Percentiles rank a stretch among this genome's conserved stretches.
Evolutionary conservation across 2,797 vertebrate genomes (phyloP).

Genomic region (Eptatretus atami): DNA sequence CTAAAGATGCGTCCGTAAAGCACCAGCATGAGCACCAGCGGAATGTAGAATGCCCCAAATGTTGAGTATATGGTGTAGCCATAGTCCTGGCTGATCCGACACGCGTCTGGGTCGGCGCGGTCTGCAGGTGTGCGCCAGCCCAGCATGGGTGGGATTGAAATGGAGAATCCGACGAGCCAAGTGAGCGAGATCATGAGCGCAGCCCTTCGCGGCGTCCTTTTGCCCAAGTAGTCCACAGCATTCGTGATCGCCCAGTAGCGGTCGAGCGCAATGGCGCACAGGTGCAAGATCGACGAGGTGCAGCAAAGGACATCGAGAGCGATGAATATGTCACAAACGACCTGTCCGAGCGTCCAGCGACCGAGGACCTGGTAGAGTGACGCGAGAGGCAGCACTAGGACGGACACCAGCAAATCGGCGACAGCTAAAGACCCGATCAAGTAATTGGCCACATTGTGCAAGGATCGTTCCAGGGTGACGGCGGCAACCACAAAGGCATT

Average conservation of each 20-base stretch:
- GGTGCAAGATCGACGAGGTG: background rate
- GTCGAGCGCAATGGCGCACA: conserved; percentile 1
- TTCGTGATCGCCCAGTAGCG: conserved; percentile 3
- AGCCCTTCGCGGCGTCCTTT: background rate
- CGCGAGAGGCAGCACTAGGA: background rate
- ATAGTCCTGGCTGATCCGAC: conserved; percentile 1
- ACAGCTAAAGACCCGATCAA: background rate
- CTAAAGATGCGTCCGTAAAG: background rate
- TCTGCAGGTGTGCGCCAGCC: background rate
- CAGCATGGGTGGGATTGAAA: background rate
- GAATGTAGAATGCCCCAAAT: background rate
- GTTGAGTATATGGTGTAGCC: background rate
- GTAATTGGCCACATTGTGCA: conserved; percentile 2
- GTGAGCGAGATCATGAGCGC: conserved; percentile 5
- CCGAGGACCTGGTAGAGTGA: conserved; percentile 3
- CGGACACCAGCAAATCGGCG: background rate
- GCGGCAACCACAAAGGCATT: background rate
- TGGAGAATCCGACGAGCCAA: conserved; percentile 1
- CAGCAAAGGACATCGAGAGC: conserved; percentile 4
- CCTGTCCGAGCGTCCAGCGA: conserved; percentile 1
- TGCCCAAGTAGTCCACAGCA: background rate
- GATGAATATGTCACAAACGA: background rate
- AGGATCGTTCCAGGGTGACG: background rate
- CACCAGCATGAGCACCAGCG: conserved; percentile 3
- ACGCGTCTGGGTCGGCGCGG: conserved; percentile 1